phyloP scores from a whole-genome alignment of 2,113 vertebrate genomes.

The Falcunculus frontatus region DNA sequence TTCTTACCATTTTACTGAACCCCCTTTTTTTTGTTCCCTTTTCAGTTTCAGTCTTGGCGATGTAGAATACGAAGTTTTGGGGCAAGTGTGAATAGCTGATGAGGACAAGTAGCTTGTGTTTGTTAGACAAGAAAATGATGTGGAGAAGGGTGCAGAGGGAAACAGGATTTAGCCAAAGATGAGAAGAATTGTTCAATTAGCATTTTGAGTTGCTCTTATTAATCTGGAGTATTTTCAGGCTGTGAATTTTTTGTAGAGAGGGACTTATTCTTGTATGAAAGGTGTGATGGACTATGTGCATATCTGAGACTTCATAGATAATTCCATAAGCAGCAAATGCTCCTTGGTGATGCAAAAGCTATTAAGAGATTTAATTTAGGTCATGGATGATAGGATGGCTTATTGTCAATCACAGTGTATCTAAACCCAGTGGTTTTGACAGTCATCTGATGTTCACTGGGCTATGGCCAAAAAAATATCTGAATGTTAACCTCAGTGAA shows the following conservation, averaged over 20 bases:
- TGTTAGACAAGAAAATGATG: not conserved
- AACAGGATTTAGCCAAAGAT: not conserved
- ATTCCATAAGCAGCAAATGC: not conserved
- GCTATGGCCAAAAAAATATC: not conserved
- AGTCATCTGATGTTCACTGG: not conserved
- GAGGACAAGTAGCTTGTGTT: not conserved
- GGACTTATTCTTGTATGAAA: not conserved
- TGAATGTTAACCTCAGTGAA: not conserved
- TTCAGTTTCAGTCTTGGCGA: not conserved
- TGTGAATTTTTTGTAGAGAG: not conserved
- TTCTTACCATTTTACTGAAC: not conserved
- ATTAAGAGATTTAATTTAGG: not conserved
- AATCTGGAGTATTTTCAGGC: not conserved
- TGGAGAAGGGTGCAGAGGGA: not conserved
- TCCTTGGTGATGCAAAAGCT: not conserved
- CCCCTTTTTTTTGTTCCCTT: accelerated
- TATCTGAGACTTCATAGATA: not conserved
- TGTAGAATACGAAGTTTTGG: not conserved
- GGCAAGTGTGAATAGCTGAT: not conserved
- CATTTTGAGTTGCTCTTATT: not conserved
- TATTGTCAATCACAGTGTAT: not conserved
- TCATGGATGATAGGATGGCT: not conserved
- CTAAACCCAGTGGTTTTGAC: not conserved
- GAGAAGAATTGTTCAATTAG: not conserved
- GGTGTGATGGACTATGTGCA: not conserved